Conservation (phyloP, 2,113 vertebrate species). For the Oncorhynchus tshawytscha region DNA sequence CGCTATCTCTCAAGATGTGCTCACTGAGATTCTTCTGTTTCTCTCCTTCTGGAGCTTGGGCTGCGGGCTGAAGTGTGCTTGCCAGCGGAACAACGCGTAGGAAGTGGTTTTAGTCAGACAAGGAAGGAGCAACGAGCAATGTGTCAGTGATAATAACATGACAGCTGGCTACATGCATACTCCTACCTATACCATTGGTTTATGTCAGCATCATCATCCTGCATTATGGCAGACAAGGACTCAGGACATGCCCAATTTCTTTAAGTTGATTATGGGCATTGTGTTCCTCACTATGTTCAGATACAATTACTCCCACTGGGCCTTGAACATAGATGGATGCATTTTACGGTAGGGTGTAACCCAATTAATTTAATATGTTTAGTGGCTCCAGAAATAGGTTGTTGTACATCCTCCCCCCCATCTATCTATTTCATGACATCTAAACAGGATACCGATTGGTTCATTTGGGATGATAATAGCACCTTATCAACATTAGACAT, state of each 20-base stretch:
- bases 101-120: constrained; percentile 49
- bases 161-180: constrained; percentile 26
- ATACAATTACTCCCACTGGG: constrained; percentile 59
- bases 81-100: constrained; percentile 53
- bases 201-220: constrained; percentile 48
- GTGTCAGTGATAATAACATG: constrained; percentile 23
- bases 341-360: constrained; percentile 58
- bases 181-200: constrained; percentile 28
- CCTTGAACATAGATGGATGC: constrained; percentile 63
- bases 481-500: neutral
- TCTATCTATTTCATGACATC: constrained; percentile 48
- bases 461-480: constrained; percentile 10
- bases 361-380: constrained; percentile 71
- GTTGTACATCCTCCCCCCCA: constrained; percentile 33
- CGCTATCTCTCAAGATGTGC: neutral
- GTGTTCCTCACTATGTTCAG: constrained; percentile 51
- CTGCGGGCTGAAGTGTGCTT: neutral
- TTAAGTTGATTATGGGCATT: constrained; percentile 63
- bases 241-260: constrained; percentile 65
- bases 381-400: constrained; percentile 65
- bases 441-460: constrained; percentile 29
- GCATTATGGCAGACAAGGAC: constrained; percentile 47
- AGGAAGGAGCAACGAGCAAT: constrained; percentile 46
- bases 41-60: neutral
- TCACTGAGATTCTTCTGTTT: neutral